Conservation (phyloP, 2,113 vertebrate genomes). For the Micromys minutus region DNA sequence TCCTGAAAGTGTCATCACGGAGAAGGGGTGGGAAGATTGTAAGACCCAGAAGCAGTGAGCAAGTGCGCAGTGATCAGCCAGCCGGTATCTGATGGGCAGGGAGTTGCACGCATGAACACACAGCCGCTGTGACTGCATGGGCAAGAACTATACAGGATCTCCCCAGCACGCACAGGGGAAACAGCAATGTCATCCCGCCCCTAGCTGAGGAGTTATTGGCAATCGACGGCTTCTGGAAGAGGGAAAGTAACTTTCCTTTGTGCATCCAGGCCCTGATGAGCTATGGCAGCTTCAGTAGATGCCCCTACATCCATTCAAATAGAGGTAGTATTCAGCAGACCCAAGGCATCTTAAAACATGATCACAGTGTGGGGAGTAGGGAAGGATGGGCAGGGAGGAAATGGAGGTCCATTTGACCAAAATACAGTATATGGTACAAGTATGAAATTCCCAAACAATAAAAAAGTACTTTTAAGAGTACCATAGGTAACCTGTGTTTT, state of each 20-base stretch:
- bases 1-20: background rate
- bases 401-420: background rate
- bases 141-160: background rate
- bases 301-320: background rate
- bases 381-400: too few relatives aligned
- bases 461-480: background rate
- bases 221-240: background rate
- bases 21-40: background rate
- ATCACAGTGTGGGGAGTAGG: background rate
- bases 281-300: background rate
- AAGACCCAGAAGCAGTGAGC: background rate
- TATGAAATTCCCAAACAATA: background rate
- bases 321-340: background rate
- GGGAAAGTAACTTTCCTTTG: background rate
- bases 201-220: background rate
- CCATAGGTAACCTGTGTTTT: rapidly evolving
- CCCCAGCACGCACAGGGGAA: background rate
- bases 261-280: background rate
- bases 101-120: background rate
- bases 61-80: background rate
- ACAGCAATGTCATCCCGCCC: too few relatives aligned
- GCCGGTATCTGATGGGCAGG: background rate
- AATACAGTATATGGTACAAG: background rate
- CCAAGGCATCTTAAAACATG: background rate
- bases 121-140: background rate